Evolutionary conservation across 1,140 invertebrate species (phyloP), one percentile per base, ranked within the genome.

Genomic region (Tenebrio molitor): DNA sequence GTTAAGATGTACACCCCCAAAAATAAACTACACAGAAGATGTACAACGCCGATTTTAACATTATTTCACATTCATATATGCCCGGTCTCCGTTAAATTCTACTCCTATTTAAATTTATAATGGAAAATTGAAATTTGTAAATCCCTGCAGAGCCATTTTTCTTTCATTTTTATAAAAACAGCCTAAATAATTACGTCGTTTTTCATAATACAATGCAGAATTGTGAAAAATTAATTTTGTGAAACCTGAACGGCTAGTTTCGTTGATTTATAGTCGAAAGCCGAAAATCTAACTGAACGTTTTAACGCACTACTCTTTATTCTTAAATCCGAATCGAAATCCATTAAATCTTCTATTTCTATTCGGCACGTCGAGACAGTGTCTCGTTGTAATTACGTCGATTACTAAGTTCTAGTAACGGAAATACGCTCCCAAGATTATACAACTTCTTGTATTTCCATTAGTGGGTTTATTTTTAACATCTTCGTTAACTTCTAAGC

Each of bases 31-130:
- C n/a, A n/a, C n/a, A n/a, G n/a, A n/a, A n/a, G n/a, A n/a, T n/a
- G n/a, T n/a, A n/a, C n/a, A n/a, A n/a, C n/a, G n/a, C n/a, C n/a
- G n/a, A n/a, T n/a, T n/a, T n/a, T n/a, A n/a, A n/a, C n/a, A n/a
- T n/a, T n/a, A n/a, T n/a, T n/a, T n/a, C n/a, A 46, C 14, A 46
- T 46, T 17, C 16, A 46, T 46, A 17, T 46, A 46, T 17, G 17
- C 42, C 4, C 42, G n/a, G n/a, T n/a, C n/a, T n/a, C n/a, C n/a
- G n/a, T n/a, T n/a, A n/a, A n/a, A n/a, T n/a, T 46, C 17, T 46
- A 46, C 15, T 1, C 42, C 14, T 46, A 46, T 46, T 46, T 46
- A 46, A 46, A 46, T 46, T 46, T 46, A 46, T 46, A 46, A 46
- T 46, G 16, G 42, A 10, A 19, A 46, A 46, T 46, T 16, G 16